phyloP scores from a whole-genome alignment of 1,140 invertebrate genomes.

The Calycopis cecrops region DNA sequence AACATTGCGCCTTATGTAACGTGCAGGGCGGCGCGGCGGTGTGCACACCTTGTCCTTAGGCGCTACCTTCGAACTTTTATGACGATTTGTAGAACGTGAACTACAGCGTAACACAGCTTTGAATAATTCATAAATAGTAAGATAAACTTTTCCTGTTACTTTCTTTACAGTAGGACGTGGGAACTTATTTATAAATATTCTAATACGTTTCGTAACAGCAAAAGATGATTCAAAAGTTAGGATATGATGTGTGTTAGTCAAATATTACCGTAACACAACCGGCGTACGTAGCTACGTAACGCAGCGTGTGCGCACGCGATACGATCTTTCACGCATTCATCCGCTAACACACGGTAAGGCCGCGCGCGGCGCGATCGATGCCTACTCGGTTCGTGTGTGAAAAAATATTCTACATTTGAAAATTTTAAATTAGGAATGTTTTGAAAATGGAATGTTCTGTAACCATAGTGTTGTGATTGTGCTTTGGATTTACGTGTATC shows the following conservation, averaged over 20 bases:
- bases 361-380: constrained; percentile 36
- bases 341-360: constrained; percentile 40
- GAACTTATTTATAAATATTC: too few relatives aligned
- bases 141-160: too few relatives aligned
- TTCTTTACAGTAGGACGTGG: too few relatives aligned
- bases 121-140: too few relatives aligned
- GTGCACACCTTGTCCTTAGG: too few relatives aligned
- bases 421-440: constrained; percentile 18
- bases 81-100: too few relatives aligned
- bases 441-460: constrained; percentile 8
- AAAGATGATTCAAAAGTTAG: too few relatives aligned
- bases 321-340: constrained; percentile 44
- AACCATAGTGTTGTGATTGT: constrained; percentile 27
- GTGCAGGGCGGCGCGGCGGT: too few relatives aligned
- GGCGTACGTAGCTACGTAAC: constrained; percentile 39
- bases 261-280: constrained; percentile 55
- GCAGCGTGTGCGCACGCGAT: constrained; percentile 31
- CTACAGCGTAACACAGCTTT: too few relatives aligned
- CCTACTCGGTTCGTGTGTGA: constrained; percentile 19
- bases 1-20: too few relatives aligned
- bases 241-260: constrained; percentile 22
- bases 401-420: neutral
- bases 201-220: too few relatives aligned
- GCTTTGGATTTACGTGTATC: constrained; percentile 18
- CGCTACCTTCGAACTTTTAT: too few relatives aligned